Evolutionary conservation across 2,888 invertebrate genomes (phyloP).

Genomic region (Pristionchus mayeri): DNA sequence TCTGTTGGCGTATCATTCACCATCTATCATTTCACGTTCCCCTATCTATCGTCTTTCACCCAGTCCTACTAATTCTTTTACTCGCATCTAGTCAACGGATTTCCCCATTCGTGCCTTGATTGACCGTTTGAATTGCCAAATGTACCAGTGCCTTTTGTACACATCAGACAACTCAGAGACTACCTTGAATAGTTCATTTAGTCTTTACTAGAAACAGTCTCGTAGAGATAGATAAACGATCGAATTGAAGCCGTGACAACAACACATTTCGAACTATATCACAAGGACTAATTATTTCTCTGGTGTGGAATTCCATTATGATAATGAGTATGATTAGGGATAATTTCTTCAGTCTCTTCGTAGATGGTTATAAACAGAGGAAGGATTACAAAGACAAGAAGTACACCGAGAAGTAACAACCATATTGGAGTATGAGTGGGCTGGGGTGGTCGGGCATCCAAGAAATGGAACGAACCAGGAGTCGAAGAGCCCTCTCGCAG

Average conservation of each 20-base stretch:
- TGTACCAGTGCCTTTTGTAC: slow-evolving; percentile 34
- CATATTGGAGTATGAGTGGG: slow-evolving; percentile 54
- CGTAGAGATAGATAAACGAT: slow-evolving; percentile 30
- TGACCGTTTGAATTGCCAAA: not conserved
- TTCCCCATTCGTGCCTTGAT: slow-evolving; percentile 24
- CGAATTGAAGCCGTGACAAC: not conserved
- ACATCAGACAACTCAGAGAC: slow-evolving; percentile 44
- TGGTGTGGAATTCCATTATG: slow-evolving; percentile 24
- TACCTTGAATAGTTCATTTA: not conserved
- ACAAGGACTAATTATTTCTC: not conserved
- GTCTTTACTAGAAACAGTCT: not conserved
- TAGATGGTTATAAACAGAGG: slow-evolving; percentile 70
- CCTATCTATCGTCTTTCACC: slow-evolving; percentile 69
- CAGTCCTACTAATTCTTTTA: slow-evolving; percentile 1
- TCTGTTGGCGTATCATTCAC: slow-evolving; percentile 93
- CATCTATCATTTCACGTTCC: slow-evolving; percentile 88
- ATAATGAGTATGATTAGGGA: not conserved
- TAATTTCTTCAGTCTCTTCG: slow-evolving; percentile 61
- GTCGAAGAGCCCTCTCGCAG: slow-evolving; percentile 50
- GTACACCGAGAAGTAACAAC: slow-evolving; percentile 59
- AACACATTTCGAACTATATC: not conserved
- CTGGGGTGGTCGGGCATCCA: slow-evolving; percentile 72
- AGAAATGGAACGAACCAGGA: slow-evolving; percentile 70
- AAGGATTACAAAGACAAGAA: slow-evolving; percentile 71
- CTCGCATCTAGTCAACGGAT: not conserved